Percentiles rank a stretch among this genome's conserved stretches.
Conservation (phyloP, 2,888 invertebrate species). For the Torymus texanus region DNA sequence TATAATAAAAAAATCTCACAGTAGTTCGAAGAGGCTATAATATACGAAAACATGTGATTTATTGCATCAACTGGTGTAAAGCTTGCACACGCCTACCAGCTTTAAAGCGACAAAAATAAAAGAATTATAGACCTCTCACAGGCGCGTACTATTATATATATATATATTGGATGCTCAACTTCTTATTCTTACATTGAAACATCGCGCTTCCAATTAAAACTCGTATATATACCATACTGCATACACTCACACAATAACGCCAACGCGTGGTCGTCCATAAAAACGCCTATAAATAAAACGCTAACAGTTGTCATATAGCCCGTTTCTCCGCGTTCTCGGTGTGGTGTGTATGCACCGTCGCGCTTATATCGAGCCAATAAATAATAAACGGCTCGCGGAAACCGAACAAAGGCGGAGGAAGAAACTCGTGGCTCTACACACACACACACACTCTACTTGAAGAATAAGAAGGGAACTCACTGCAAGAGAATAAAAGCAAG, state of each 20-base stretch:
- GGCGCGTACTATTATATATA: too few relatives aligned
- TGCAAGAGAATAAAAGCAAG: not conserved
- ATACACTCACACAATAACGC: too few relatives aligned
- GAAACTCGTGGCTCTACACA: not conserved
- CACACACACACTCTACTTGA: not conserved
- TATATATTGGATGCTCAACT: too few relatives aligned
- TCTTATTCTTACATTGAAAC: too few relatives aligned
- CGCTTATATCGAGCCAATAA: slow-evolving; percentile 10
- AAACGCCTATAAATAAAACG: slow-evolving; percentile 26
- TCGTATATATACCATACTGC: too few relatives aligned
- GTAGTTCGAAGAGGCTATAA: too few relatives aligned
- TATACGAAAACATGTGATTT: too few relatives aligned
- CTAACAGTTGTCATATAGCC: slow-evolving; percentile 27
- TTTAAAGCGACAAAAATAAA: not conserved
- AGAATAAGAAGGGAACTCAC: not conserved
- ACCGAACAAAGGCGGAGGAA: slow-evolving; percentile 27
- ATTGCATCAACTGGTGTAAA: too few relatives aligned
- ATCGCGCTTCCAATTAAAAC: too few relatives aligned
- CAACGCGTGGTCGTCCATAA: not conserved
- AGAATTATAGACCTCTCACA: too few relatives aligned
- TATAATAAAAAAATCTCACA: too few relatives aligned
- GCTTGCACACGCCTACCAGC: too few relatives aligned
- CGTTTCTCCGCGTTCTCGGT: not conserved
- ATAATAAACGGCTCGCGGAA: slow-evolving; percentile 31
- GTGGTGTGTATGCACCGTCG: not conserved